Percentiles rank a stretch among this genome's conserved stretches.
phyloP scores from a whole-genome alignment of 2,797 vertebrate genomes.

The Enteromius paludinosus region DNA sequence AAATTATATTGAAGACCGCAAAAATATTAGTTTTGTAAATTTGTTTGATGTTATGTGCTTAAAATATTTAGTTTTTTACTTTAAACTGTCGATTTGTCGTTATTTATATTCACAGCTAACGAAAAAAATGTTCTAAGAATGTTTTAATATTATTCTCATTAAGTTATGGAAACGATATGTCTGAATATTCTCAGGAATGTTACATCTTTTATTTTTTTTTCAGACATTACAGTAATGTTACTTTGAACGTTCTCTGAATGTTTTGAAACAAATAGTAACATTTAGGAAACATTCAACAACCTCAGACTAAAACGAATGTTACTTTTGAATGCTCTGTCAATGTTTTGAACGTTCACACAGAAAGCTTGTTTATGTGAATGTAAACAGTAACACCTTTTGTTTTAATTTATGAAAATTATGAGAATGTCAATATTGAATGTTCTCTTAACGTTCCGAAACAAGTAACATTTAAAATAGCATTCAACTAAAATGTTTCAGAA shows the following conservation, averaged over 20 bases:
- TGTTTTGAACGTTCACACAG: neutral
- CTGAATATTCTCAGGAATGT: neutral
- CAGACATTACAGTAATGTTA: neutral
- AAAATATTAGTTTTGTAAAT: neutral
- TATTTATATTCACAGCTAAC: neutral
- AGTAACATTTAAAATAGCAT: neutral
- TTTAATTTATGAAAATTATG: neutral
- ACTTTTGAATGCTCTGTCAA: neutral
- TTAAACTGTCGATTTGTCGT: neutral
- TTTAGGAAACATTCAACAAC: neutral
- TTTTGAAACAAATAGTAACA: neutral
- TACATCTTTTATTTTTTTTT: fast-evolving
- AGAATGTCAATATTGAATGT: neutral
- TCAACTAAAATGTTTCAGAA: neutral
- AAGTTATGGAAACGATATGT: neutral
- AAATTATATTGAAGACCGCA: no score
- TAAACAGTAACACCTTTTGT: neutral
- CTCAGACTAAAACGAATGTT: neutral
- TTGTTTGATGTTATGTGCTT: neutral
- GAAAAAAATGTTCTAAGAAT: no score
- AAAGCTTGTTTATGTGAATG: neutral
- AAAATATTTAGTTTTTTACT: neutral
- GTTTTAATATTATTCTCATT: neutral
- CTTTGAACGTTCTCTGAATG: no score
- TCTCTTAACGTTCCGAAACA: neutral